Conservation (phyloP, 2,888 invertebrate genomes). For the Macrophya annulata region DNA sequence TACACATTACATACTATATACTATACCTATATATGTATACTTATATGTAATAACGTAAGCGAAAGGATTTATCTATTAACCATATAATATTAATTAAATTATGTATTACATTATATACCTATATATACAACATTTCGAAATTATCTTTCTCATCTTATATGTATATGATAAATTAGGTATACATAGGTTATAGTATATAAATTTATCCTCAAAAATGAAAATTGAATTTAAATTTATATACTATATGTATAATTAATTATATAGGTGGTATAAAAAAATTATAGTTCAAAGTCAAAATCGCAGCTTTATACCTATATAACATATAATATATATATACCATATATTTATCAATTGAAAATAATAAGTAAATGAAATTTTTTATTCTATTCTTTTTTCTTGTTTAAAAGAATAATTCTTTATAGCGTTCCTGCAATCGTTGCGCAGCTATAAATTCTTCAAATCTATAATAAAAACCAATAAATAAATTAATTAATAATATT, state of each 20-base stretch:
- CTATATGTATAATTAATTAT: not conserved
- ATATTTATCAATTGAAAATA: not conserved
- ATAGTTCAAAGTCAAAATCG: constrained; percentile 32
- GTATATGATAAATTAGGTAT: no score
- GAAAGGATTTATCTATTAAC: not conserved
- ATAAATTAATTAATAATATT: not conserved
- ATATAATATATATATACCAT: no score
- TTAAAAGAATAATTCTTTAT: not conserved
- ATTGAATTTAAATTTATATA: not conserved
- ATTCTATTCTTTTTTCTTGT: not conserved
- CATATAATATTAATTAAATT: not conserved
- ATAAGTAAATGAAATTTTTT: not conserved
- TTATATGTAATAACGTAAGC: not conserved
- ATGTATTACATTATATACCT: not conserved
- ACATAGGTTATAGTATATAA: not conserved
- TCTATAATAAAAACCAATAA: not conserved
- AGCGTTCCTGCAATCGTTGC: constrained; percentile 26
- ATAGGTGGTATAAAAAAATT: not conserved
- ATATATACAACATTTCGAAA: not conserved
- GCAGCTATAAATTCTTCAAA: constrained; percentile 9
- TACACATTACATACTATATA: constrained; percentile 1
- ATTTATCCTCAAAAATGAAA: not conserved
- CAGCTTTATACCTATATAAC: not conserved
- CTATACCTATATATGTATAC: not conserved
- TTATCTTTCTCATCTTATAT: not conserved